Evolutionary conservation across 2,113 vertebrate species (phyloP).

Genomic region (Crotalus horridus): DNA sequence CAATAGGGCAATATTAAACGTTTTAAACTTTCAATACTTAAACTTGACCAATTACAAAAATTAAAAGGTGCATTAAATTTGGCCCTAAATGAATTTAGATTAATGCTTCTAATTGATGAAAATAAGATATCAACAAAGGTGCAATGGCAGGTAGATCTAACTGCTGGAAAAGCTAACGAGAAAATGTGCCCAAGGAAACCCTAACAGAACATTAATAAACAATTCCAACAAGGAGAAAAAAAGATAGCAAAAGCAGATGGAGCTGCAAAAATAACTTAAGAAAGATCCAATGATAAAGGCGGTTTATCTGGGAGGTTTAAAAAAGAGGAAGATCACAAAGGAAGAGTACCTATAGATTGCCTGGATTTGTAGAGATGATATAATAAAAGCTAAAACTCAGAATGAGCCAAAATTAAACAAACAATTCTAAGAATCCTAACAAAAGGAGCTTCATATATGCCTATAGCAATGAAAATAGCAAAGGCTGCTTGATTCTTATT

Average conservation of each 20-base stretch:
- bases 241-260: background rate
- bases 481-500: too few relatives aligned
- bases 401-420: too few relatives aligned
- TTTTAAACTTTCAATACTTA: background rate
- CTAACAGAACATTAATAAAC: background rate
- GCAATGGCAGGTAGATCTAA: background rate
- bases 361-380: too few relatives aligned
- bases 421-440: too few relatives aligned
- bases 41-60: background rate
- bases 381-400: too few relatives aligned
- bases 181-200: background rate
- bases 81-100: slow-evolving; percentile 16
- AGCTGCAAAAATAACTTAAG: too few relatives aligned
- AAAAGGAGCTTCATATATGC: too few relatives aligned
- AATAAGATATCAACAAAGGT: slow-evolving; percentile 35
- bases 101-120: slow-evolving; percentile 1
- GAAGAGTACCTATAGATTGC: too few relatives aligned
- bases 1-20: background rate
- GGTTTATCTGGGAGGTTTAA: too few relatives aligned
- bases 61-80: slow-evolving; percentile 52
- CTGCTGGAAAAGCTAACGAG: background rate
- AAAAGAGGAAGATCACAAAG: too few relatives aligned
- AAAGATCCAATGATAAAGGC: too few relatives aligned
- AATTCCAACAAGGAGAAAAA: background rate
- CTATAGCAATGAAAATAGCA: too few relatives aligned